A percentile compares a stretch with the other conserved stretches of the same genome.
These are phyloP conservation scores for Therioaphis trifolii DNA, from an alignment of 2,888 invertebrate species.

Conservation along the genomic window DNA sequence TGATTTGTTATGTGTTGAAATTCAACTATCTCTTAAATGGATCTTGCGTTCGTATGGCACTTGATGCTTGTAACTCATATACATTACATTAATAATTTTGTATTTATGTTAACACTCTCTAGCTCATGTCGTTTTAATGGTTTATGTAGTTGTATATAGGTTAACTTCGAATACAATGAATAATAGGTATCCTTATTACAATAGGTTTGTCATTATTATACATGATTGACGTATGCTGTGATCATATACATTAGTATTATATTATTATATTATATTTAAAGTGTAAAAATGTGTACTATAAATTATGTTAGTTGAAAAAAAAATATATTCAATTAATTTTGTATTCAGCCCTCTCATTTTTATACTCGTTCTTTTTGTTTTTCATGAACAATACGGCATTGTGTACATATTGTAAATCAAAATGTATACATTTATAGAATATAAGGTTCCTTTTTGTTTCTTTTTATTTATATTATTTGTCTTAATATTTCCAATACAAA, in stretches of 20 bases:
- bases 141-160: constrained; percentile 44
- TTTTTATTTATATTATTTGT: constrained; percentile 57
- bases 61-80: not conserved
- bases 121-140: constrained; percentile 32
- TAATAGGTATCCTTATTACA: constrained; percentile 54
- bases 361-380: constrained; percentile 52
- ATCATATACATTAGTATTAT: constrained; percentile 62
- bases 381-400: constrained; percentile 23
- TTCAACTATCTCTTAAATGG: not conserved
- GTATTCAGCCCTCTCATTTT: constrained; percentile 54
- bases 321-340: constrained; percentile 55
- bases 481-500: constrained; percentile 43
- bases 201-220: constrained; percentile 51
- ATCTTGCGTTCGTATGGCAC: not conserved
- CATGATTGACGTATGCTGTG: constrained; percentile 60
- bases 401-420: constrained; percentile 59
- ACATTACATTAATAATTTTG: constrained; percentile 15
- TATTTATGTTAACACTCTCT: not conserved
- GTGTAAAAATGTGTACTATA: constrained; percentile 52
- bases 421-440: constrained; percentile 55
- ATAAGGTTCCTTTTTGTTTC: constrained; percentile 57
- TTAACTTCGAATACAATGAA: constrained; percentile 11
- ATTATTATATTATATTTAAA: constrained; percentile 29
- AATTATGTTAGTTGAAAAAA: constrained; percentile 47
- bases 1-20: constrained; percentile 2